Base-by-base conservation (phyloP, 2,888 invertebrate genomes). In the Elmis aenea region DNA sequence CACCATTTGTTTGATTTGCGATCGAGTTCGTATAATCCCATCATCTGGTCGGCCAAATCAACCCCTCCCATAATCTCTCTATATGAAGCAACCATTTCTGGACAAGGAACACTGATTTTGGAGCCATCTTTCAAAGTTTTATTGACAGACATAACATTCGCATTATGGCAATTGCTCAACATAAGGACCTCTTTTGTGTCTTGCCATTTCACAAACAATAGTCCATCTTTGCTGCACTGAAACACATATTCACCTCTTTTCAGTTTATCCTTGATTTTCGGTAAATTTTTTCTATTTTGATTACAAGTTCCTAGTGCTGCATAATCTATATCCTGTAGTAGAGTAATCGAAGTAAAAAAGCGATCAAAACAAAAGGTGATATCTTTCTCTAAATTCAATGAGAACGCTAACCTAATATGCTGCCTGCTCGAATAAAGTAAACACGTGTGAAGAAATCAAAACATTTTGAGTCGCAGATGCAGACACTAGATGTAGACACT, bases 161-260 rank as follows among this genome's bases (percentile, higher is more conserved):
- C 29, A 26, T 32, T 37, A 38, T 55, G 55, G 35, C 51, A 59
- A 40, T 56, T 59, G 27, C 54, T 58, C 9, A 55, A 31, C 12
- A 51, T 35, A 10, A 57, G 10, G 31, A 57, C 49, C 23, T 58
- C 52, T 41, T 58, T 58, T 14, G 53, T 56, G 31, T 57, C 54
- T 37, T 48, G 40, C 54, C 55, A 54, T 42, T 48, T 45, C 26
- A 45, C 38, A 26, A 50, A 50, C 15, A 49, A 5, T 12, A 44
- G 30, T 32, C 52, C 49, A 24, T 45, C 29, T 23, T 42, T 29
- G 31, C 33, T 45, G 25, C 37, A 41, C 14, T 39, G 25, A 42
- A 50, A 50, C 16, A 47, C 33, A 33, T 21, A 28, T 37, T 51
- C 33, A 18, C 41, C 42, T 34, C 35, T 47, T 34, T 41, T 29